Evolutionary conservation across 2,113 vertebrate species (phyloP).

Genomic region (Microcebus ravelobensis): DNA sequence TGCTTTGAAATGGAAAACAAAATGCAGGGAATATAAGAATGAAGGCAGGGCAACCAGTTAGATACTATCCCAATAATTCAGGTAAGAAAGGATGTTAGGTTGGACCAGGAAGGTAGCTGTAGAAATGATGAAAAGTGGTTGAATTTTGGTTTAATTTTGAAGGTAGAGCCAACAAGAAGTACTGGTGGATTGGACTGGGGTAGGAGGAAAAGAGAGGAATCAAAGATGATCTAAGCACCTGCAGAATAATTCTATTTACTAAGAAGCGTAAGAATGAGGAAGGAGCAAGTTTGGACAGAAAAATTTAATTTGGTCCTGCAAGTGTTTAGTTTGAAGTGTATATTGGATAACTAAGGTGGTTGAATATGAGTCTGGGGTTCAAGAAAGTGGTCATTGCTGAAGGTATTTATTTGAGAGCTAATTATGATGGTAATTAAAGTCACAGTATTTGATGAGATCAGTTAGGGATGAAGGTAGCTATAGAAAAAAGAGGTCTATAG

Average conservation of each 20-base stretch:
- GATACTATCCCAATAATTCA: background rate
- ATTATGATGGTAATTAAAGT: background rate
- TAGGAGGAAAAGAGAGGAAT: conserved; percentile 17
- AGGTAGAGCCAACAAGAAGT: background rate
- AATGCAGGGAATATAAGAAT: background rate
- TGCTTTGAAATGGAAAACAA: background rate
- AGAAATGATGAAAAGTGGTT: background rate
- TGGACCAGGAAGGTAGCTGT: background rate
- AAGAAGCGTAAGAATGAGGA: background rate
- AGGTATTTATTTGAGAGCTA: background rate
- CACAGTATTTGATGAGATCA: conserved; percentile 18
- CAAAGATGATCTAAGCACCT: background rate
- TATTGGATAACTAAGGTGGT: background rate
- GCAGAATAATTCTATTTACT: background rate
- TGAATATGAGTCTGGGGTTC: background rate
- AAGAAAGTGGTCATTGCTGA: background rate
- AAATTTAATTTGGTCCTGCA: background rate
- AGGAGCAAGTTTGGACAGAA: background rate
- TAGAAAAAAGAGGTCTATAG: background rate
- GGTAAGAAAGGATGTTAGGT: background rate
- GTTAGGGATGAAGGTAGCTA: background rate
- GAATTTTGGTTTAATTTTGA: conserved; percentile 35
- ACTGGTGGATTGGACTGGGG: background rate
- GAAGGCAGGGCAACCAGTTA: background rate
- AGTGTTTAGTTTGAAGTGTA: background rate